phyloP scores from a whole-genome alignment of 2,888 invertebrate species.

The Leucozona laternaria region DNA sequence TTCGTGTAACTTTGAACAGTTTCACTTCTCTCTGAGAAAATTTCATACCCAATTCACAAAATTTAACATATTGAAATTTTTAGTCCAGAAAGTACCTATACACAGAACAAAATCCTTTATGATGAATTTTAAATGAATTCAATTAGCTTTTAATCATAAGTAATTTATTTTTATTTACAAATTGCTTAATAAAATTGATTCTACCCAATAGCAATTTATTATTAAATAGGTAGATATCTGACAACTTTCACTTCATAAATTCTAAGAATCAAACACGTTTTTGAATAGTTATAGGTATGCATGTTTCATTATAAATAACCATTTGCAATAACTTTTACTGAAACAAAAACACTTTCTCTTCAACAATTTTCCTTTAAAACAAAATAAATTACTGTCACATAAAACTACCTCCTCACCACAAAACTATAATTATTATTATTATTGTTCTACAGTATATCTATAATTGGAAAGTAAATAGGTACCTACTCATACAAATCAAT shows the following conservation, averaged over 20 bases:
- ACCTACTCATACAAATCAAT: conserved; percentile 4
- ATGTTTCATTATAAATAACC: neutral
- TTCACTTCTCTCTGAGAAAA: too few species aligned
- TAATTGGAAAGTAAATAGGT: conserved; percentile 1
- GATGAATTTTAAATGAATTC: too few species aligned
- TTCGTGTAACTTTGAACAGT: too few species aligned
- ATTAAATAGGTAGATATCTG: neutral
- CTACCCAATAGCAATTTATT: neutral
- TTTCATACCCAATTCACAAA: too few species aligned
- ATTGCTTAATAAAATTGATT: neutral
- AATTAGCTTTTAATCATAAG: neutral
- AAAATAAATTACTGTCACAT: neutral
- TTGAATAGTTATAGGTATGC: neutral
- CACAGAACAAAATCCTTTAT: too few species aligned
- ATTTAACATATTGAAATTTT: too few species aligned
- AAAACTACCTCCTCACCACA: conserved; percentile 9
- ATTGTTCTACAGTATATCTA: neutral
- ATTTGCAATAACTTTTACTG: neutral
- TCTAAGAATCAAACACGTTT: neutral
- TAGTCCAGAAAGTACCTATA: too few species aligned
- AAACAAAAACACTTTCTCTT: conserved; percentile 34
- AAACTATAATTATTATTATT: neutral
- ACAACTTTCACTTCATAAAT: conserved; percentile 6
- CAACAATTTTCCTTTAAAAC: neutral
- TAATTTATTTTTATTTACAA: neutral